Evolutionary conservation across 2,888 invertebrate genomes (phyloP).

Genomic region (Fragum whitleyi): DNA sequence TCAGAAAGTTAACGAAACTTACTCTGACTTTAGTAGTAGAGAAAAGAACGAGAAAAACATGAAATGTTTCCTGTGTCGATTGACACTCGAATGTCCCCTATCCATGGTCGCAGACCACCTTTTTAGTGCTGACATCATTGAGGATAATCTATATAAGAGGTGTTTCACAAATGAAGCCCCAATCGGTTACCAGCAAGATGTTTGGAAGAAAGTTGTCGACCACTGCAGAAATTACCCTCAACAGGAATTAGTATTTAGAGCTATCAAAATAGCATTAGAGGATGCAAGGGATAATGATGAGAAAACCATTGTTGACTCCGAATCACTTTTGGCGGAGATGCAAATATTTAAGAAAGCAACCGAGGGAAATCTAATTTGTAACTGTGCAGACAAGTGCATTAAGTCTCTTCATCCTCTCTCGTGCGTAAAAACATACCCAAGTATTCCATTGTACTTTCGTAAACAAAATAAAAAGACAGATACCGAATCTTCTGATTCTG

Average conservation of each 20-base stretch:
- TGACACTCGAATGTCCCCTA: slow-evolving; percentile 20
- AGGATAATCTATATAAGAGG: slow-evolving; percentile 7
- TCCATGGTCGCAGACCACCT: slow-evolving; percentile 36
- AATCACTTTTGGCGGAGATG: slow-evolving; percentile 19
- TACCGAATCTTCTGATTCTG: background rate
- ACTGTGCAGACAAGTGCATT: slow-evolving; percentile 45
- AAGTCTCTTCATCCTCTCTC: slow-evolving; percentile 48
- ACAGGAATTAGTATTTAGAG: slow-evolving; percentile 11
- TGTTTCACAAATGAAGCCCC: slow-evolving; percentile 11
- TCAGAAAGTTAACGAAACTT: slow-evolving; percentile 35
- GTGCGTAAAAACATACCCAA: slow-evolving; percentile 39
- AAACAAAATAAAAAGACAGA: background rate
- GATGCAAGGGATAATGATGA: background rate
- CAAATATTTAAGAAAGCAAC: background rate
- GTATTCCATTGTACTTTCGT: slow-evolving; percentile 23
- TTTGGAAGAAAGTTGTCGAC: slow-evolving; percentile 38
- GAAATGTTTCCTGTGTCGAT: slow-evolving; percentile 44
- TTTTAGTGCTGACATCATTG: slow-evolving; percentile 47
- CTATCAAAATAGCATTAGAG: slow-evolving; percentile 34
- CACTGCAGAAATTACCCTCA: slow-evolving; percentile 14
- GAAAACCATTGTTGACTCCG: background rate
- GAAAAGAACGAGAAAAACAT: slow-evolving; percentile 32
- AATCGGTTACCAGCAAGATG: slow-evolving; percentile 36
- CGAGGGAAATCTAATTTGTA: slow-evolving; percentile 30
- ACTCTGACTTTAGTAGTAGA: slow-evolving; percentile 48